Evolutionary conservation across 2,113 vertebrate species (phyloP), one percentile per base, ranked within the genome.

Genomic region (Macquaria ambigua): DNA sequence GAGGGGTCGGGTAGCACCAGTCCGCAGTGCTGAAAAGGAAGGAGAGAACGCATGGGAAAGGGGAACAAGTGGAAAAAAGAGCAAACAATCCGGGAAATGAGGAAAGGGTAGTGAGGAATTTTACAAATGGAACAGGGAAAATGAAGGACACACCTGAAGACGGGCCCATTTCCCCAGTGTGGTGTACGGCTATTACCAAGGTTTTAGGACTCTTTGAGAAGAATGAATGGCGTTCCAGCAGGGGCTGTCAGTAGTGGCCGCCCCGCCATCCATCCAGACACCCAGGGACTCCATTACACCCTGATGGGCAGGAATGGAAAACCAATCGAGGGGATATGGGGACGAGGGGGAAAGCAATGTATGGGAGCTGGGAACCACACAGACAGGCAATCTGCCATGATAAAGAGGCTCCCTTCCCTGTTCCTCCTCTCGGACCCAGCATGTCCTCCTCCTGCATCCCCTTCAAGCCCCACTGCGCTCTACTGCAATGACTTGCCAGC

Each of bases 331-430:
- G 90, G 87, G 82, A 77, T 93, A 89, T 79, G 85, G 90, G 90
- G 87, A 84, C 63, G 53, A 90, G 52, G 67, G 71, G 71, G 78
- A 81, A 85, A 73, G 82, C 81, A 75, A 91, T 87, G 89, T 90
- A 93, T 90, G 88, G 89, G 77, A 50, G 23, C 55, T 86, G 63
- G 79, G 84, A 87, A 80, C 75, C 48, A 21, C 82, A 74, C 64
- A 90, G 95, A 95, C 95, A 96, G 90, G 94, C 95, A 95, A 94
- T 95, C 95, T 95, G 91, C 89, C 82, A 90, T 95, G 95, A 95
- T 95, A 90, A 94, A 96, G 93, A 94, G 93, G 87, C 89, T 84
- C 59, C 80, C 66, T 72, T 84, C 75, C 74, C 31, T 77, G 61
- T 78, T 74, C 58, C 87, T 87, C 61, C 75, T 87, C 71, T 87